A percentile compares a stretch with the other conserved stretches of the same genome.
Evolutionary conservation across 2,113 vertebrate genomes (phyloP).

Genomic region (Xiphophorus couchianus): DNA sequence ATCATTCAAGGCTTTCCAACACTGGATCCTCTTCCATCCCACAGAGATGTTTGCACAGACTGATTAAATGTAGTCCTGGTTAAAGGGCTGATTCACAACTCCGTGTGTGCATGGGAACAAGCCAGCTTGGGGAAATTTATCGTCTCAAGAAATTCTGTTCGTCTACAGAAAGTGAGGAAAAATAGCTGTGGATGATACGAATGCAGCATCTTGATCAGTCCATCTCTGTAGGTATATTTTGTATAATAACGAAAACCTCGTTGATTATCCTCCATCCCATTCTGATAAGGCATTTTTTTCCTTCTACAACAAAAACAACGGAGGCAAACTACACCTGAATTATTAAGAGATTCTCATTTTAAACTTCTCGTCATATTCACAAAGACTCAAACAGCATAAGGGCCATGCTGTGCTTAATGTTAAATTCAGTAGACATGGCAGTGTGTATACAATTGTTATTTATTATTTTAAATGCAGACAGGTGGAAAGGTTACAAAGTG

Average conservation of each 20-base stretch:
- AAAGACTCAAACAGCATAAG: neutral
- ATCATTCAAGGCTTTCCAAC: slow-evolving; percentile 46
- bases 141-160: slow-evolving; percentile 2
- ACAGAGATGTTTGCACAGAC: slow-evolving; percentile 51
- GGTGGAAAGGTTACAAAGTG: slow-evolving; percentile 33
- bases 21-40: slow-evolving; percentile 64
- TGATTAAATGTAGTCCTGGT: slow-evolving; percentile 32
- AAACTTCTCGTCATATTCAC: neutral
- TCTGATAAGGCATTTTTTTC: neutral
- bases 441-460: neutral
- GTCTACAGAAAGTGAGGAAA: neutral
- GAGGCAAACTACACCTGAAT: too few species aligned
- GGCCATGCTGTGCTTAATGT: neutral
- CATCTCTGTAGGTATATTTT: neutral
- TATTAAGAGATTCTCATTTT: too few species aligned
- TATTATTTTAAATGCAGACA: slow-evolving; percentile 8
- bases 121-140: slow-evolving; percentile 18
- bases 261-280: neutral
- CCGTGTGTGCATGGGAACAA: neutral
- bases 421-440: slow-evolving; percentile 4
- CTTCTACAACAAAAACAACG: neutral
- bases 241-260: neutral
- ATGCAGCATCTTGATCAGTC: neutral
- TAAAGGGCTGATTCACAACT: neutral
- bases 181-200: neutral